A percentile compares a stretch with the other conserved stretches of the same genome.
phyloP scores from a whole-genome alignment of 2,113 vertebrate genomes.

The Mixornis gularis region DNA sequence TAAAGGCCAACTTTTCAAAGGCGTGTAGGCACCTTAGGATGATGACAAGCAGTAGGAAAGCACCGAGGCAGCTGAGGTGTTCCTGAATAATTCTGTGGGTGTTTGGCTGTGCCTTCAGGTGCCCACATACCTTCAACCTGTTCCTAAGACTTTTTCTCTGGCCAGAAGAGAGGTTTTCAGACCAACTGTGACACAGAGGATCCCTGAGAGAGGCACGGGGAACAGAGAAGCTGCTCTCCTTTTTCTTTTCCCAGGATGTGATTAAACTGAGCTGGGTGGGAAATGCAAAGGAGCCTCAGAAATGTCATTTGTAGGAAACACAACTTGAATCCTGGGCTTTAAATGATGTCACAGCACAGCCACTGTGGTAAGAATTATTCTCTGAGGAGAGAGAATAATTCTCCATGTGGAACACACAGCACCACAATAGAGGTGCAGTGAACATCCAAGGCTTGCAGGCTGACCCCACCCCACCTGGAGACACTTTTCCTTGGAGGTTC shows the following conservation, averaged over 20 bases:
- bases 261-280: neutral
- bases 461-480: fast-evolving
- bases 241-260: neutral
- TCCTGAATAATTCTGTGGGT: neutral
- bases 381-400: too few species aligned
- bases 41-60: neutral
- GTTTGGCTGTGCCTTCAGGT: neutral
- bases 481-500: neutral
- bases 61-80: neutral
- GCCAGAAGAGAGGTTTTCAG: neutral
- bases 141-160: neutral
- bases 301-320: neutral
- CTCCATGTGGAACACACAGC: neutral
- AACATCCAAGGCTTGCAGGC: neutral
- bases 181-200: neutral
- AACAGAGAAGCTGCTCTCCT: neutral
- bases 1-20: slow-evolving; percentile 39
- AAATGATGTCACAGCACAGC: neutral
- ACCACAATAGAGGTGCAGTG: neutral
- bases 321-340: neutral
- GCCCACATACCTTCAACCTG: neutral
- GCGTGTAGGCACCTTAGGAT: neutral
- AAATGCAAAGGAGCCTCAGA: neutral
- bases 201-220: fast-evolving
- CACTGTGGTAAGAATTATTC: neutral